Conservation (phyloP, 2,113 vertebrate genomes). For the Stictonetta naevosa region DNA sequence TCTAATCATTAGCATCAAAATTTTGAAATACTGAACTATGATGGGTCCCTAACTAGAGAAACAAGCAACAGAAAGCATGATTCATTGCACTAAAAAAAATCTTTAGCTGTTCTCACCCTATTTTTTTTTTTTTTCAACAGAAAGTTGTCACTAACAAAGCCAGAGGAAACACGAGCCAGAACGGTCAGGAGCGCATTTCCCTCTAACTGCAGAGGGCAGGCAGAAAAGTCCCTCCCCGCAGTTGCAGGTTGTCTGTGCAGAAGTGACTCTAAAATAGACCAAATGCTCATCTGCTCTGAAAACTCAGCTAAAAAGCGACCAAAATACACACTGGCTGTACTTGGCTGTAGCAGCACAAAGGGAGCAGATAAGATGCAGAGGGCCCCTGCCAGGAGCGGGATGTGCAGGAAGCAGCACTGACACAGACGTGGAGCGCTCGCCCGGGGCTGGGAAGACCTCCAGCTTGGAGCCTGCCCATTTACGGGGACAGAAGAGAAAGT, state of each 20-base stretch:
- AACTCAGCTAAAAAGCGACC: neutral
- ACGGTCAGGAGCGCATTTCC: neutral
- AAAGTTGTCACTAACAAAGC: neutral
- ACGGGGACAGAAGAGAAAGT: neutral
- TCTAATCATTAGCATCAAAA: neutral
- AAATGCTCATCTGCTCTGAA: neutral
- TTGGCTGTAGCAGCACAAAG: neutral
- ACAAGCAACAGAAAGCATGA: neutral
- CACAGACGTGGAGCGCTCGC: slow-evolving; percentile 12
- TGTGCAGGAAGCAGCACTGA: neutral
- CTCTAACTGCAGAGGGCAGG: neutral
- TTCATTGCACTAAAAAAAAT: neutral
- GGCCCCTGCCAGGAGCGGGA: neutral
- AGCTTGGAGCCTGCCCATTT: slow-evolving; percentile 6
- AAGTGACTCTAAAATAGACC: neutral
- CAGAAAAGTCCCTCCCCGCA: neutral
- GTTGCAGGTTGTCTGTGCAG: neutral
- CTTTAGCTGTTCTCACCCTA: neutral
- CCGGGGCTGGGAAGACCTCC: slow-evolving; percentile 24
- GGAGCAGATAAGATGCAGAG: neutral
- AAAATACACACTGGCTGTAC: accelerated
- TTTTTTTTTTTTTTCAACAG: neutral
- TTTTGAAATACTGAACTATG: neutral
- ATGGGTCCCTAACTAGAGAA: neutral
- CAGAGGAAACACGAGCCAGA: neutral